A percentile compares a stretch with the other conserved stretches of the same genome.
phyloP scores from a whole-genome alignment of 2,888 invertebrate species.

The Gortyna flavago region DNA sequence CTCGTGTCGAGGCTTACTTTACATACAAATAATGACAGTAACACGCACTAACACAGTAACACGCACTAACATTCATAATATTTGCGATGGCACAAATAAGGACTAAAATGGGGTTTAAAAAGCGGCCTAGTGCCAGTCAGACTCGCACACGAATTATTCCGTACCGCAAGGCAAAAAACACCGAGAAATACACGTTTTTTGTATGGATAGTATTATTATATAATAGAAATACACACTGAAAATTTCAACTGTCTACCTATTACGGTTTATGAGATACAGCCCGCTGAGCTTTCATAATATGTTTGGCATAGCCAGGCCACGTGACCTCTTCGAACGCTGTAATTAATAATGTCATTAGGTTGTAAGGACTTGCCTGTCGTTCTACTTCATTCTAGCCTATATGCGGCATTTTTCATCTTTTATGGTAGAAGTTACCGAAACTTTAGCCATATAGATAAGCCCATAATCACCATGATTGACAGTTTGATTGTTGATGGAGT shows the following conservation, averaged over 20 bases:
- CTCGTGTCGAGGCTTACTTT: not conserved
- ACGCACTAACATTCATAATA: not conserved
- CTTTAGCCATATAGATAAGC: not conserved
- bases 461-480: not conserved
- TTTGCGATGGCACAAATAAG: constrained; percentile 4
- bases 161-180: not conserved
- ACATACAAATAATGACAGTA: not conserved
- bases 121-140: too few species aligned
- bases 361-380: not conserved
- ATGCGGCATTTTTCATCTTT: not conserved
- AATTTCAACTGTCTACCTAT: too few species aligned
- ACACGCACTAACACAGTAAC: not conserved
- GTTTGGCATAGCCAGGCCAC: not conserved
- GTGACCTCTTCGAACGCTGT: not conserved
- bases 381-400: not conserved
- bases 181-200: too few species aligned
- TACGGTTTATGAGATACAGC: too few species aligned
- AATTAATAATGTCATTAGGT: not conserved
- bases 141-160: not conserved
- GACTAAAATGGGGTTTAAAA: not conserved
- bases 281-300: not conserved
- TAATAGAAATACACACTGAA: too few species aligned
- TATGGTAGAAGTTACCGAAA: not conserved
- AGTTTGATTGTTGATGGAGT: too few species aligned
- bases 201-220: too few species aligned